Conservation (phyloP, 2,113 vertebrate species). For the Protomyctophum bolini region DNA sequence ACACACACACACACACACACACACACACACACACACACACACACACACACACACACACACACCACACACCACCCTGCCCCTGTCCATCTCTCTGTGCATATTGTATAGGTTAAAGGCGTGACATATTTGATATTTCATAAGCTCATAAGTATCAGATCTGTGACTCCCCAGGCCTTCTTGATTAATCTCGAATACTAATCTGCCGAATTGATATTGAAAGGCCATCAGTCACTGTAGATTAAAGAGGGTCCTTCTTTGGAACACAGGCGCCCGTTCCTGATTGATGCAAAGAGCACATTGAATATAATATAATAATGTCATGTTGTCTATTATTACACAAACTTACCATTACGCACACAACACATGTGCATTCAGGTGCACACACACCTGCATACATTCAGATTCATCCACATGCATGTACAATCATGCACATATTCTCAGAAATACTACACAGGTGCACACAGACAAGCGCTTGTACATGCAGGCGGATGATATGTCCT, state of each 20-base stretch:
- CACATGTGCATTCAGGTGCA: conserved; percentile 13
- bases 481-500: conserved; percentile 43
- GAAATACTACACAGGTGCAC: neutral
- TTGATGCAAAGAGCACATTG: conserved; percentile 8
- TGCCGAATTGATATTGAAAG: conserved; percentile 42
- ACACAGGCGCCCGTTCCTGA: neutral
- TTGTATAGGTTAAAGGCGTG: conserved; percentile 53
- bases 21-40: no score
- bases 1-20: no score
- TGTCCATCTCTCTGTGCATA: conserved; percentile 36
- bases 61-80: neutral
- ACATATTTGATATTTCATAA: conserved; percentile 76
- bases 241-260: neutral
- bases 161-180: conserved; percentile 38
- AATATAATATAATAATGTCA: neutral
- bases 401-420: neutral
- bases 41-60: no score
- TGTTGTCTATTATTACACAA: conserved; percentile 3
- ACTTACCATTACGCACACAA: neutral
- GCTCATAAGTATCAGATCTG: conserved; percentile 57
- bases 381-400: neutral
- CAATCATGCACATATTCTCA: neutral
- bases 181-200: conserved; percentile 71
- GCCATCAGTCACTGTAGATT: conserved; percentile 42
- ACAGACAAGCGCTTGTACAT: neutral